Evolutionary conservation across 2,113 vertebrate genomes (phyloP).

Genomic region (Marmota monax): DNA sequence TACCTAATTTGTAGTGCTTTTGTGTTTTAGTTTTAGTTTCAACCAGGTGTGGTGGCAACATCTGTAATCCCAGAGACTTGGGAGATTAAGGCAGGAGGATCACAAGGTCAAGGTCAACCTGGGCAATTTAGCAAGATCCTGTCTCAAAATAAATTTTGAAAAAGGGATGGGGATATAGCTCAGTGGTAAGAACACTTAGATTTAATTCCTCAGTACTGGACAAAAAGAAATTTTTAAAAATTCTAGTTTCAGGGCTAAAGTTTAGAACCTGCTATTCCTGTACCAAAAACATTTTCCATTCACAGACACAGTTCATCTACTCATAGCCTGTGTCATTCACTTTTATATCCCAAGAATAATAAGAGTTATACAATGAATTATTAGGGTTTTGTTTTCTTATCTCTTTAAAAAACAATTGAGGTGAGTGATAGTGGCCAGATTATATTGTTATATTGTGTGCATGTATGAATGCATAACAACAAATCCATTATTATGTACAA

Average conservation of each 20-base stretch:
- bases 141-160: too few relatives aligned
- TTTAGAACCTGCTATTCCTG: conserved; percentile 32
- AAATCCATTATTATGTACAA: too few relatives aligned
- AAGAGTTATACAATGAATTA: conserved; percentile 4
- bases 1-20: conserved; percentile 26
- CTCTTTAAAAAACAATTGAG: neutral
- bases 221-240: neutral
- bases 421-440: neutral
- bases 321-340: conserved; percentile 6
- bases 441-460: too few relatives aligned
- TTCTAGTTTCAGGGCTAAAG: conserved; percentile 36
- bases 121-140: too few relatives aligned
- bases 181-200: too few relatives aligned
- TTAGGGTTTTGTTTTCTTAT: neutral
- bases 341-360: neutral
- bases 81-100: too few relatives aligned
- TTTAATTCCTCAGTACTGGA: too few relatives aligned
- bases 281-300: conserved; percentile 13
- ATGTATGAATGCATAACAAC: too few relatives aligned
- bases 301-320: neutral
- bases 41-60: too few relatives aligned
- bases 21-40: neutral
- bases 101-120: too few relatives aligned
- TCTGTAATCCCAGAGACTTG: too few relatives aligned
- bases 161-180: too few relatives aligned